Conservation (phyloP, 2,113 vertebrate species). For the Benthochromis sp. region DNA sequence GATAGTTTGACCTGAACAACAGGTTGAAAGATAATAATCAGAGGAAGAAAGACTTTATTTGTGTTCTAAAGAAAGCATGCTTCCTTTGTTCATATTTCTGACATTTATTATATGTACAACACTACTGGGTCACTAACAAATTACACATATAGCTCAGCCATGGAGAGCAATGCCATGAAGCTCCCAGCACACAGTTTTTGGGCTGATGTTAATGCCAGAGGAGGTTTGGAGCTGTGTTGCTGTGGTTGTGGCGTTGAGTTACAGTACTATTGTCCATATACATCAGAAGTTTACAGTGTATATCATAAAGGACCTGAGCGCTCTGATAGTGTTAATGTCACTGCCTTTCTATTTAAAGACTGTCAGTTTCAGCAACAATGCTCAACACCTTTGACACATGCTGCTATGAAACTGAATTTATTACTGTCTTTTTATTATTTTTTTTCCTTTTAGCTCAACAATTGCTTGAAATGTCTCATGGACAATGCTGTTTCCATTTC, state of each 20-base stretch:
- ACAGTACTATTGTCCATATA: no score
- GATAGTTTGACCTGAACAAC: background rate
- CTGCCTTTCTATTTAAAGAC: background rate
- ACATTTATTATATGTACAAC: background rate
- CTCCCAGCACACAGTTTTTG: background rate
- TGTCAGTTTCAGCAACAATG: background rate
- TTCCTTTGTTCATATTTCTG: background rate
- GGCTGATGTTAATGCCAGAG: background rate
- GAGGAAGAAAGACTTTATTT: background rate
- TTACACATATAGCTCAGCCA: background rate
- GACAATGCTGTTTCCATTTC: fast-evolving
- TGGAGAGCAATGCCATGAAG: background rate
- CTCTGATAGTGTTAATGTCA: background rate
- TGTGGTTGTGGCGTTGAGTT: no score
- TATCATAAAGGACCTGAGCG: fast-evolving
- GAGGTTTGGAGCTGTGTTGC: no score
- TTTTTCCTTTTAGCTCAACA: background rate
- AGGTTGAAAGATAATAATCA: fast-evolving
- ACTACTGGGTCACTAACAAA: background rate
- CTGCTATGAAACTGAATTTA: background rate
- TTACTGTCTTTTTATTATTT: background rate
- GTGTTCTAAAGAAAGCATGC: background rate
- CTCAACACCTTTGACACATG: background rate
- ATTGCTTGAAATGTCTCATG: fast-evolving
- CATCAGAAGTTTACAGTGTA: background rate